A percentile compares a stretch with the other conserved stretches of the same genome.
Conservation (phyloP, 1,140 invertebrate genomes). For the Physella acuta region DNA sequence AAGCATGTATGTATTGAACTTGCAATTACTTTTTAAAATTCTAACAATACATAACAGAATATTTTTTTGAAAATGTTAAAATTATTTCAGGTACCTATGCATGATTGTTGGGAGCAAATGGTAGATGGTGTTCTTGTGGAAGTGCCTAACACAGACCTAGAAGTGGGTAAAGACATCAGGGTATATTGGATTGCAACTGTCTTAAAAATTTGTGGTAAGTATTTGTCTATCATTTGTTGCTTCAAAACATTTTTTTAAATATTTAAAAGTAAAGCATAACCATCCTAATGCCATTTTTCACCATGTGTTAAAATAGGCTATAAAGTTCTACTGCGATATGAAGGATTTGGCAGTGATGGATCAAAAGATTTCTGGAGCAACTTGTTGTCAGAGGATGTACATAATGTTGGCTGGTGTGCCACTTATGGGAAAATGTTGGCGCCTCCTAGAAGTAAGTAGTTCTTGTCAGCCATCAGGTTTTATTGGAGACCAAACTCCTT, state of each 20-base stretch:
- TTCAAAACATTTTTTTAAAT: no score
- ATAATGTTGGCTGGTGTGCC: constrained; percentile 96
- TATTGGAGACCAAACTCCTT: no score
- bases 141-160: constrained; percentile 86
- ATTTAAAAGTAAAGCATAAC: no score
- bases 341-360: constrained; percentile 85
- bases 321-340: constrained; percentile 88
- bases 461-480: not conserved
- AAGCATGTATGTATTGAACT: constrained; percentile 74
- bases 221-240: no score
- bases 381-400: constrained; percentile 86
- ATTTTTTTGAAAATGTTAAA: not conserved
- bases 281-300: no score
- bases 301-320: no score
- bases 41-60: not conserved
- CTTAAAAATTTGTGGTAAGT: constrained; percentile 74
- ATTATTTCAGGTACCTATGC: constrained; percentile 73
- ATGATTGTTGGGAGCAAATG: constrained; percentile 90
- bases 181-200: constrained; percentile 92
- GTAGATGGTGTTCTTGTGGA: constrained; percentile 94
- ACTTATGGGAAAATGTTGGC: constrained; percentile 90
- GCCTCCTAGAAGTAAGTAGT: constrained; percentile 75
- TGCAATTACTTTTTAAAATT: no score
- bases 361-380: constrained; percentile 95
- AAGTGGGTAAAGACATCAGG: constrained; percentile 34